Evolutionary conservation across 2,888 invertebrate genomes (phyloP), one percentile per base, ranked within the genome.

Genomic region (Ferdinandea cuprea): DNA sequence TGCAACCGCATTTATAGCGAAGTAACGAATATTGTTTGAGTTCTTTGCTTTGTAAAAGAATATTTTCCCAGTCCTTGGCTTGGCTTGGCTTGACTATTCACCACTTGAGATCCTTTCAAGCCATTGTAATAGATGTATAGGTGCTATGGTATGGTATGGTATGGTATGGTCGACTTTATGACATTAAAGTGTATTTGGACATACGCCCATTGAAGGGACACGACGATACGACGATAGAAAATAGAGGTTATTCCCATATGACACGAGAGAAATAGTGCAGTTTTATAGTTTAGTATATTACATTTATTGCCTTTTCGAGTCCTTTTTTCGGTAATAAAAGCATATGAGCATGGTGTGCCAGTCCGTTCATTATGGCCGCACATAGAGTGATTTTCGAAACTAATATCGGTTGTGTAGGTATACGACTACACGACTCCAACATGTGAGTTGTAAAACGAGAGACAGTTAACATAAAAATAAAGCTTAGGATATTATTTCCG

Each of bases 1-100:
- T 87, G 85, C 87, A 85, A 87, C 87, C 80, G 37, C 81, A 72
- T 74, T 65, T 69, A 69, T 69, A 46, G 44, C 48, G 15, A 61
- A 74, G 80, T 80, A 69, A 52, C 44, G 69, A 81, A 76, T 71
- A 59, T 69, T 76, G 76, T 76, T 71, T 7, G 28, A 30, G 19
- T 61, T 58, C 4, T 32, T 28, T 42, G 1, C 8, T 13, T 30
- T 42, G 15, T 32, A n/a, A n/a, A n/a, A 11, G 35, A 32, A 35
- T 19, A n/a, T 28, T 42, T 19, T 15, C 13, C 8, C 1, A 35
- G 40, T 52, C 46, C 25, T 54, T 54, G 54, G 17, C 61, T 68
- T n/a, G n/a, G n/a, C n/a, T n/a, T n/a, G n/a, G 61, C 21, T n/a
- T n/a, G n/a, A n/a, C n/a, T n/a, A n/a, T n/a, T n/a, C n/a, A n/a